phyloP scores from a whole-genome alignment of 2,797 vertebrate genomes.

The Coregonus suidteri region DNA sequence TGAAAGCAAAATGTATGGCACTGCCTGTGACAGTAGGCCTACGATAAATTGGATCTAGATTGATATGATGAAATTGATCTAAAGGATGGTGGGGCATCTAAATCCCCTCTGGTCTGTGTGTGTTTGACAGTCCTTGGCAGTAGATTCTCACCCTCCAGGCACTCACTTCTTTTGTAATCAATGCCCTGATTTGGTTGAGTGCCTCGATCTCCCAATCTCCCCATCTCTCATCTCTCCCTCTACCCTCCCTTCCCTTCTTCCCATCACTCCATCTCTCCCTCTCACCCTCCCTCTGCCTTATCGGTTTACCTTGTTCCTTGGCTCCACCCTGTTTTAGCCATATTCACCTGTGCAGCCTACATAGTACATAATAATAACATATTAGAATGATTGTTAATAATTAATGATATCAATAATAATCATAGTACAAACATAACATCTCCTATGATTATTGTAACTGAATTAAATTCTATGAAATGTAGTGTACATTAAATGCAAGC shows the following conservation, averaged over 20 bases:
- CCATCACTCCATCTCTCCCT: background rate
- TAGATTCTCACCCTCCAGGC: constrained; percentile 20
- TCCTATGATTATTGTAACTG: too few relatives aligned
- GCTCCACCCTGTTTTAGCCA: background rate
- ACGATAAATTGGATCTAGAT: background rate
- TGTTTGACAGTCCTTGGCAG: constrained; percentile 13
- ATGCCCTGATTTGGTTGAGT: constrained; percentile 42
- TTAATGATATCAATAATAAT: too few relatives aligned
- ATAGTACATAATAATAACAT: too few relatives aligned
- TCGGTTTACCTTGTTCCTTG: background rate
- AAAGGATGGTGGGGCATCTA: background rate
- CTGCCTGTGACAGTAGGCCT: background rate
- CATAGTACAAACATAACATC: too few relatives aligned
- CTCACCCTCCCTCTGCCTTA: constrained; percentile 1
- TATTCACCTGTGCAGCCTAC: too few relatives aligned
- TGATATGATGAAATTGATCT: background rate
- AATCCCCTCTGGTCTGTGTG: background rate
- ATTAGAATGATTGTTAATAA: too few relatives aligned
- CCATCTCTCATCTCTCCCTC: background rate
- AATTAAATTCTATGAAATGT: too few relatives aligned
- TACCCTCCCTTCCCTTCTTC: background rate
- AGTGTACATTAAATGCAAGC: too few relatives aligned
- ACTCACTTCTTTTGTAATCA: constrained; percentile 37
- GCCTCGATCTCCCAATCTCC: constrained; percentile 3
- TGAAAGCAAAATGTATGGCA: background rate